Base-by-base conservation (phyloP, 2,797 vertebrate genomes). In the Taeniopygia guttata region DNA sequence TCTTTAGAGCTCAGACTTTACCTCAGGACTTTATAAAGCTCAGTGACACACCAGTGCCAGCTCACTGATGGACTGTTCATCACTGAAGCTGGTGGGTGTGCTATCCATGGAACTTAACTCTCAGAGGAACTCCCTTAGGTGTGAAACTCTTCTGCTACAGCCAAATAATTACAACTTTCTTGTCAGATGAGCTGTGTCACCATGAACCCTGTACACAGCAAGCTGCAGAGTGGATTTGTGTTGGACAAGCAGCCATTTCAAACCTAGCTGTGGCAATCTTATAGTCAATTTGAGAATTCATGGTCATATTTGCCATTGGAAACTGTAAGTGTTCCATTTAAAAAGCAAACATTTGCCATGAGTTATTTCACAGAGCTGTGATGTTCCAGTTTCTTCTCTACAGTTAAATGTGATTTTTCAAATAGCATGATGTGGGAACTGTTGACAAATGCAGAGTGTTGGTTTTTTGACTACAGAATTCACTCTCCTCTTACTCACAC, bases 321-420 rank as follows among this genome's bases (percentile, higher is more conserved):
- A 87, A 43, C 42, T 62, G 19, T 52, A 59, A 84, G 13, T 48
- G 45, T 62, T 93, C 77, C 69, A 76, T 88, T 88, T 89, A 63
- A 76, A 93, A 93, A 88, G 23, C 56, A 91, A 91, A 76, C 36
- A 54, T 74, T 92, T 94, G 32, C 46, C 34, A 51, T 69, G 52
- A 85, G 5, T 76, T 93, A 63, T 56, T 87, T 79, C 40, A 54
- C 6, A 60, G 62, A 56, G 4, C 30, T 40, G 56, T 7, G 4
- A 84, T 66, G 30, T 86, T 95, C 56, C 66, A 55, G 14, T 77
- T 95, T 70, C 66, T 90, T 92, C 73, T 79, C 19, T 63, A 25
- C 17, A 64, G 64, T 72, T 82, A 79, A 36, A 89, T 63, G 49
- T 66, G 48, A 52, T 92, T 92, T 91, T 95, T 92, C 90, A 94